These are phyloP conservation scores for Pseudopipra pipra DNA, from an alignment of 2,113 vertebrate species.

Conservation along the genomic window DNA sequence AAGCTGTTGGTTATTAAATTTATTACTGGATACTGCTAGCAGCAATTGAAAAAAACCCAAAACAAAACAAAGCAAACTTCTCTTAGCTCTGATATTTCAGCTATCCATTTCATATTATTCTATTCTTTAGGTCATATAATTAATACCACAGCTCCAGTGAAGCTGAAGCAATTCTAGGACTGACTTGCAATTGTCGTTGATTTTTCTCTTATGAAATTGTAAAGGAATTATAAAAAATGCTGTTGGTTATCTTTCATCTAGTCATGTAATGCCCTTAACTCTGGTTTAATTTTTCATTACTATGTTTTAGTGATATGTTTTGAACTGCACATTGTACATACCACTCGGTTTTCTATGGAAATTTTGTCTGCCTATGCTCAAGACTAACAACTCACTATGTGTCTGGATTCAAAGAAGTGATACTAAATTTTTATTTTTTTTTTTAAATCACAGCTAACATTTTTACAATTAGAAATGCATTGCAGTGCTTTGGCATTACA, in stretches of 20 bases:
- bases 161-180: not conserved
- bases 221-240: not conserved
- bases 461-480: not conserved
- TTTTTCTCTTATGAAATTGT: not conserved
- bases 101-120: not conserved
- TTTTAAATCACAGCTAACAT: not conserved
- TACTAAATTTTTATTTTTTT: not conserved
- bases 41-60: not conserved
- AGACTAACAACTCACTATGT: not conserved
- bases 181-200: not conserved
- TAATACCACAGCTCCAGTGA: not conserved
- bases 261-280: not conserved
- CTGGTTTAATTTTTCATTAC: not conserved
- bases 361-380: not conserved
- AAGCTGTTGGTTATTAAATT: constrained; percentile 11
- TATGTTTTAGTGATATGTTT: not conserved
- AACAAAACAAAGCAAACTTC: not conserved
- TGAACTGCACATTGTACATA: not conserved
- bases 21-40: not conserved
- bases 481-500: not conserved
- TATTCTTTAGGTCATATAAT: not conserved
- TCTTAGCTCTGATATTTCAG: not conserved
- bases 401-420: not conserved
- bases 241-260: not conserved
- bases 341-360: not conserved